A percentile compares a stretch with the other conserved stretches of the same genome.
Conservation (phyloP, 2,113 vertebrate genomes). For the Ciconia boyciana region DNA sequence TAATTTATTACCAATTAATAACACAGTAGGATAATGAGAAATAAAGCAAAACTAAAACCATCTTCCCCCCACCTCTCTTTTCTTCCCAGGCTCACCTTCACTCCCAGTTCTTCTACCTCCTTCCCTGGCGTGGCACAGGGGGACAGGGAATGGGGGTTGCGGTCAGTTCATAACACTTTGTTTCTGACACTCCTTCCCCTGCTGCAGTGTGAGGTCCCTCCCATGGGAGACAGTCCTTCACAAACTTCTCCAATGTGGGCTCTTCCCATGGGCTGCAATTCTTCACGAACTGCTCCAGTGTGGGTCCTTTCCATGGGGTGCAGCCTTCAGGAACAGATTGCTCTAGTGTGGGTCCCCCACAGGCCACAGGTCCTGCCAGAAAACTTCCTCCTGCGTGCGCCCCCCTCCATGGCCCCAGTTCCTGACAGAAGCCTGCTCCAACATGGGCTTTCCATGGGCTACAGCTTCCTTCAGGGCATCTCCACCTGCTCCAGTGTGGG, state of each 20-base stretch:
- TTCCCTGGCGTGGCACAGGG: accelerated
- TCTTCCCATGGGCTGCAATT: not conserved
- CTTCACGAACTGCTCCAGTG: not conserved
- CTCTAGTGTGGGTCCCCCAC: not conserved
- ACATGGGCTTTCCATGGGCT: not conserved
- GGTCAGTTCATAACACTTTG: not conserved
- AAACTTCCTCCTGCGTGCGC: not conserved
- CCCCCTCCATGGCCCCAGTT: not conserved
- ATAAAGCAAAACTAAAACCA: not conserved
- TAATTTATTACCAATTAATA: not conserved
- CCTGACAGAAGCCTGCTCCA: not conserved
- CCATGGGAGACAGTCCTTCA: not conserved
- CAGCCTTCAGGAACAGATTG: not conserved
- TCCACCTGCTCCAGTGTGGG: accelerated
- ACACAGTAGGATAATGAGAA: not conserved
- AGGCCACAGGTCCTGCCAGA: not conserved
- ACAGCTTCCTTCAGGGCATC: not conserved
- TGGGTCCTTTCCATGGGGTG: not conserved
- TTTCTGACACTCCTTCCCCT: not conserved
- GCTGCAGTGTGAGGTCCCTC: not conserved
- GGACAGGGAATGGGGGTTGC: not conserved
- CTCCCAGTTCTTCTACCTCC: not conserved
- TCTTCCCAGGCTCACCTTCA: not conserved
- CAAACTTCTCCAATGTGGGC: not conserved
- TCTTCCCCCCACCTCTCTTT: not conserved